These are phyloP conservation scores for Caiman crocodilus DNA, from an alignment of 2,797 vertebrate genomes.

Conservation along the genomic window DNA sequence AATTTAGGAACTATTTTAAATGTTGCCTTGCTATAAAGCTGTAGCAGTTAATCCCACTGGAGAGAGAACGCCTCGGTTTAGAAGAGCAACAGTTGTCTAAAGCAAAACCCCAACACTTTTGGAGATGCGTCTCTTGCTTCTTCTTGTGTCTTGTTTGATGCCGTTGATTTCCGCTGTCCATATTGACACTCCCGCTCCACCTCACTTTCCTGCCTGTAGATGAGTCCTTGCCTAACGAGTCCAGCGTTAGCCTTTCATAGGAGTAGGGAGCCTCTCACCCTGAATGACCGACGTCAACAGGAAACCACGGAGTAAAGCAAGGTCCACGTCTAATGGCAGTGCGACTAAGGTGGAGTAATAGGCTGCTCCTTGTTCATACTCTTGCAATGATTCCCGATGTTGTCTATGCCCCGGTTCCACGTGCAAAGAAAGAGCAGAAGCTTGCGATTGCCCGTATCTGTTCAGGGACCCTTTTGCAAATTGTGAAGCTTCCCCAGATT, in stretches of 20 bases:
- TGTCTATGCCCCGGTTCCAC: neutral
- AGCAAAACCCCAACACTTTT: neutral
- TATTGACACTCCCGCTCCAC: neutral
- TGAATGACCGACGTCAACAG: neutral
- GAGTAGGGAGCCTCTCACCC: neutral
- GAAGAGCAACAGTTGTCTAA: constrained; percentile 1
- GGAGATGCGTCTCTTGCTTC: neutral
- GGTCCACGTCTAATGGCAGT: neutral
- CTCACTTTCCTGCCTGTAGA: neutral
- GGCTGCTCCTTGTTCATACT: neutral
- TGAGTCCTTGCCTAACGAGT: neutral
- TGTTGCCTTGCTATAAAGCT: neutral
- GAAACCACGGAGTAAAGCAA: neutral
- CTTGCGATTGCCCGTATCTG: neutral
- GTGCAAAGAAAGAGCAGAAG: neutral
- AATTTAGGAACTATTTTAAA: neutral
- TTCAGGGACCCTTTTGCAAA: neutral
- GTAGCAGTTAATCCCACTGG: neutral
- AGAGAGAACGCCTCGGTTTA: neutral
- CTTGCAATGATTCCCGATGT: neutral
- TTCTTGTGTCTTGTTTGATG: neutral
- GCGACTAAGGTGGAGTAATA: neutral
- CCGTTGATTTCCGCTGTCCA: neutral
- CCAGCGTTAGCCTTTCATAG: neutral
- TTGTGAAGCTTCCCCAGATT: neutral